Percentiles rank a stretch among this genome's conserved stretches.
phyloP scores from a whole-genome alignment of 1,140 invertebrate species.

The Adoxophyes honmai region DNA sequence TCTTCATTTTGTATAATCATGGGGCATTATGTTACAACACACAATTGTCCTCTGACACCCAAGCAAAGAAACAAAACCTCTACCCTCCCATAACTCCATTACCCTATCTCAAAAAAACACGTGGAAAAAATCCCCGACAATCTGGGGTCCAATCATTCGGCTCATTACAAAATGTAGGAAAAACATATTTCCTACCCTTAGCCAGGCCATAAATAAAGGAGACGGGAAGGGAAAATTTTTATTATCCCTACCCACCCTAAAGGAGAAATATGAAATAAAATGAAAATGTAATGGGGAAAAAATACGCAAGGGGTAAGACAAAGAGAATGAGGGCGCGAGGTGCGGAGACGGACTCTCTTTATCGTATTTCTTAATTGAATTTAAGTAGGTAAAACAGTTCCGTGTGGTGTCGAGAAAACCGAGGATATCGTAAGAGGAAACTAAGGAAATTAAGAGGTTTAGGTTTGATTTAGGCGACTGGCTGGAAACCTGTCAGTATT shows the following conservation, averaged over 20 bases:
- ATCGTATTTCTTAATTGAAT: too few species aligned
- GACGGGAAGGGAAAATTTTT: constrained; percentile 70
- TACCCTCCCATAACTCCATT: constrained; percentile 30
- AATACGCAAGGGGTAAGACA: constrained; percentile 70
- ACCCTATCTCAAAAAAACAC: constrained; percentile 60
- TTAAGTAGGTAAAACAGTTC: too few species aligned
- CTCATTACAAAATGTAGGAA: constrained; percentile 69
- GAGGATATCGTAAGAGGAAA: too few species aligned
- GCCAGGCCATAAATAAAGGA: constrained; percentile 70
- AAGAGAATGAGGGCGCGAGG: constrained; percentile 46
- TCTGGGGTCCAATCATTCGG: constrained; percentile 61
- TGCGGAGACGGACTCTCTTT: constrained; percentile 30
- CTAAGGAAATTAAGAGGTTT: too few species aligned
- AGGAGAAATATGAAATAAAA: constrained; percentile 76
- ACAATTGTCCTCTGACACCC: too few species aligned
- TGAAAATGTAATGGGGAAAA: constrained; percentile 76
- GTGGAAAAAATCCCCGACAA: constrained; percentile 3
- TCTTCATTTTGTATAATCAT: too few species aligned
- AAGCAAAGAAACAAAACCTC: constrained; percentile 38
- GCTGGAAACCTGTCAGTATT: too few species aligned
- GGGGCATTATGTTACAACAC: too few species aligned
- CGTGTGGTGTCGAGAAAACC: too few species aligned
- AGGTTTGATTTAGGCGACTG: too few species aligned
- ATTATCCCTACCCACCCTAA: constrained; percentile 58
- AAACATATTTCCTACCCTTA: constrained; percentile 69